Conservation (phyloP, 2,113 vertebrate genomes). For the Girardinichthys multiradiatus region DNA sequence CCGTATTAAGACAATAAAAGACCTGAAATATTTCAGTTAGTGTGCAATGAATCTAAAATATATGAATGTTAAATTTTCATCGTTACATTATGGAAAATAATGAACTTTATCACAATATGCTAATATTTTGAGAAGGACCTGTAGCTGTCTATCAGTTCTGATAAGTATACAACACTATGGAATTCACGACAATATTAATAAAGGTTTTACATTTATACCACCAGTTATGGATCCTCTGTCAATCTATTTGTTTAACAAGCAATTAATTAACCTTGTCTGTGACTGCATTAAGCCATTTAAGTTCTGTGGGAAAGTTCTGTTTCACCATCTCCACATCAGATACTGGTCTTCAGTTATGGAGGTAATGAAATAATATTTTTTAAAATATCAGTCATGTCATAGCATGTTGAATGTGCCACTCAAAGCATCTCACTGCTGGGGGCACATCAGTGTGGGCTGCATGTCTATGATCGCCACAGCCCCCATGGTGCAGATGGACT, state of each 20-base stretch:
- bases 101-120: no score
- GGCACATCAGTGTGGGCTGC: background rate
- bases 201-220: background rate
- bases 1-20: no score
- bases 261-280: background rate
- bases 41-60: no score
- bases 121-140: no score
- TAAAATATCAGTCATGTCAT: no score
- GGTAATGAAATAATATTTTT: background rate
- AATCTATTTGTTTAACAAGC: background rate
- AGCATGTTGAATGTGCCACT: no score
- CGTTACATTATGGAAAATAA: no score
- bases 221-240: background rate
- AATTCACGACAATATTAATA: background rate
- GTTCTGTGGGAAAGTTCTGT: background rate
- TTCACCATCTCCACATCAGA: background rate
- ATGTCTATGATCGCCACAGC: background rate
- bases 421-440: background rate
- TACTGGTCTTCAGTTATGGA: background rate
- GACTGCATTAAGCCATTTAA: background rate
- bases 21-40: no score
- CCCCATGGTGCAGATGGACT: no score
- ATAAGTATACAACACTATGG: no score
- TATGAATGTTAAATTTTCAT: no score
- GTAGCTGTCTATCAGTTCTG: no score